phyloP scores from a whole-genome alignment of 1,140 invertebrate genomes.

The Halesus radiatus region DNA sequence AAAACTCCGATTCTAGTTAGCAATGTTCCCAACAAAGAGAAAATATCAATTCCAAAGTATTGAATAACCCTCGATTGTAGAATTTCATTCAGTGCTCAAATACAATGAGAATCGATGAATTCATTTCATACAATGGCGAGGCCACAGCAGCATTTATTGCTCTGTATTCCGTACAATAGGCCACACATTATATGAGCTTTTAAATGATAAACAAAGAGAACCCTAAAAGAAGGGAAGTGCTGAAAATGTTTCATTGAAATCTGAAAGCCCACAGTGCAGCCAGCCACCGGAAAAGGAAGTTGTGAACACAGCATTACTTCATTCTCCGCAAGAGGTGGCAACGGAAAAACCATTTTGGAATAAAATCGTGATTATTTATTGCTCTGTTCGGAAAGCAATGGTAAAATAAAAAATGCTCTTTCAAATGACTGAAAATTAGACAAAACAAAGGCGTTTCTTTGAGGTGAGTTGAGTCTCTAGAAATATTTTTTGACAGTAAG shows the following conservation, averaged over 20 bases:
- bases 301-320: neutral
- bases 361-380: no score
- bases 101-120: neutral
- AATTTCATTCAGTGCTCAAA: neutral
- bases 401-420: no score
- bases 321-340: no score
- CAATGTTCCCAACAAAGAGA: no score
- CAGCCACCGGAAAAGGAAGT: neutral
- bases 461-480: no score
- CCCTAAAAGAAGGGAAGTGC: neutral
- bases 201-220: conserved; percentile 6
- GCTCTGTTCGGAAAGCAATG: no score
- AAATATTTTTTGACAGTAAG: no score
- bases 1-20: no score
- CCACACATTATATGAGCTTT: neutral
- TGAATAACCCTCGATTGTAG: neutral
- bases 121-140: neutral
- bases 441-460: no score
- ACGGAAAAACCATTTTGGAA: no score
- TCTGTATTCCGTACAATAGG: neutral
- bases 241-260: neutral
- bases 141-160: neutral
- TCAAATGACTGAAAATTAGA: no score
- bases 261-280: neutral
- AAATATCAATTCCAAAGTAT: neutral